These are phyloP conservation scores for Leptinotarsa tumamoca DNA, from an alignment of 2,888 invertebrate genomes.

Conservation along the genomic window DNA sequence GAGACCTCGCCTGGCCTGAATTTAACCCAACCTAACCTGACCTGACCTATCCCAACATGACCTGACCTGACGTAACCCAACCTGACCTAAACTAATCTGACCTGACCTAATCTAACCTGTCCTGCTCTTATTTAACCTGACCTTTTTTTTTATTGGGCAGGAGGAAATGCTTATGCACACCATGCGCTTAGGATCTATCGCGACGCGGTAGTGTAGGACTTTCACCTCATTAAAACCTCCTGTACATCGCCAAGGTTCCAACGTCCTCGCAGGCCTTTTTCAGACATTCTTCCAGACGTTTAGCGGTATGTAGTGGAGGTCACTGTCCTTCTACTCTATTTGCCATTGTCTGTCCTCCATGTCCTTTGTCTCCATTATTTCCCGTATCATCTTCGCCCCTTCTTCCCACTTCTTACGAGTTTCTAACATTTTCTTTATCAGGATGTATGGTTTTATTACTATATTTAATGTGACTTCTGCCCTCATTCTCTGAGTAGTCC, in stretches of 20 bases:
- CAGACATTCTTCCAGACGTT: neutral
- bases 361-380: neutral
- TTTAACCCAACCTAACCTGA: too few species aligned
- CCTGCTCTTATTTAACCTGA: neutral
- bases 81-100: neutral
- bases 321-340: neutral
- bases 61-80: neutral
- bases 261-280: neutral
- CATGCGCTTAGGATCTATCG: neutral
- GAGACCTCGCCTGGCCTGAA: too few species aligned
- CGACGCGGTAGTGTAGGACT: neutral
- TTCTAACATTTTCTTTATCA: neutral
- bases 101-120: neutral
- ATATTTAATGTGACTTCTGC: neutral
- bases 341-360: neutral
- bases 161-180: conserved; percentile 6
- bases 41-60: too few species aligned
- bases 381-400: neutral
- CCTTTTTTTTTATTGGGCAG: conserved; percentile 38
- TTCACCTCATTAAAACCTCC: neutral
- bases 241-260: neutral
- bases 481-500: neutral
- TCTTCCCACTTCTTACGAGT: neutral
- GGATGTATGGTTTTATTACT: neutral
- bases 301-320: neutral